Percentiles rank a stretch among this genome's conserved stretches.
phyloP scores from a whole-genome alignment of 2,113 vertebrate species.

The Harpagus bidentatus region DNA sequence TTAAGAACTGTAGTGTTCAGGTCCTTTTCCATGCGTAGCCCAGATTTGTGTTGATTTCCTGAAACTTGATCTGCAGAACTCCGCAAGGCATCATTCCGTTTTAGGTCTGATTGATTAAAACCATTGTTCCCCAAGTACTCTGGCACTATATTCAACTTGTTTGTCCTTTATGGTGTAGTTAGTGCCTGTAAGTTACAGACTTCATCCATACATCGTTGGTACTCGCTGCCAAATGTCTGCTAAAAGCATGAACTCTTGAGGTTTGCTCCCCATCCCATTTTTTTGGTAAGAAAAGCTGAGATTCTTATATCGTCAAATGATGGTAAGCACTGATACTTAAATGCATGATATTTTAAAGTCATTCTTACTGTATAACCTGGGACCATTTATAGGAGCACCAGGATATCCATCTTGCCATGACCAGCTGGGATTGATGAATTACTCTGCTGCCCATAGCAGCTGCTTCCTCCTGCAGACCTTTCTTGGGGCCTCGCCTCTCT shows the following conservation, averaged over 20 bases:
- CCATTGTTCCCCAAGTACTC: neutral
- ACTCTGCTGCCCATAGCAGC: neutral
- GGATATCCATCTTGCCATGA: neutral
- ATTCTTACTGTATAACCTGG: neutral
- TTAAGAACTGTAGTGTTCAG: neutral
- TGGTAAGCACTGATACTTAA: neutral
- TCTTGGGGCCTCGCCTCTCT: neutral
- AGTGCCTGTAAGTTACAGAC: neutral
- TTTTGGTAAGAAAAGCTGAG: neutral
- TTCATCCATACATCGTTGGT: neutral
- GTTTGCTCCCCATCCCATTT: neutral
- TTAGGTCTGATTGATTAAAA: neutral
- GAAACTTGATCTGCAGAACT: neutral
- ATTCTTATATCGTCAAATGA: neutral
- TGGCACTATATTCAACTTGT: neutral
- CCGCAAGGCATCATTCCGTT: neutral
- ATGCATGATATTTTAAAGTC: neutral
- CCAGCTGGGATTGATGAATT: neutral
- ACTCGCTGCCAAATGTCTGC: neutral
- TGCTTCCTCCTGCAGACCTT: neutral
- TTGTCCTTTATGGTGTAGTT: neutral
- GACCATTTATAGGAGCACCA: neutral
- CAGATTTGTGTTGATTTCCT: neutral
- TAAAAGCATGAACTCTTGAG: neutral
- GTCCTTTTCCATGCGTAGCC: neutral